These are phyloP conservation scores for Zeuzera pyrina DNA, from an alignment of 2,888 invertebrate species.

Conservation along the genomic window DNA sequence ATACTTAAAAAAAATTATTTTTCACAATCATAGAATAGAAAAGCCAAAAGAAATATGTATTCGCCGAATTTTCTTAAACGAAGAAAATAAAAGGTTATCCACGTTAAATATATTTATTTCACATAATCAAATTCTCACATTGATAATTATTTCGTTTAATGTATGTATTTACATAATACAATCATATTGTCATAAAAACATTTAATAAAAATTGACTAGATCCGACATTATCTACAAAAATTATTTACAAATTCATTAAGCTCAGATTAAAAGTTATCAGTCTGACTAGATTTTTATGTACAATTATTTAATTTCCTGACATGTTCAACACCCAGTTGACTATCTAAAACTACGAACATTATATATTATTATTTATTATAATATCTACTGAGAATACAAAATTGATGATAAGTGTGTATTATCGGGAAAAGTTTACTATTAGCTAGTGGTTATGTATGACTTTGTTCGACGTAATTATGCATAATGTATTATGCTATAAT, in stretches of 20 bases:
- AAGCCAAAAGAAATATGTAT: no score
- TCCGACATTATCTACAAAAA: constrained; percentile 58
- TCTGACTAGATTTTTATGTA: constrained; percentile 36
- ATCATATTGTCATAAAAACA: constrained; percentile 68
- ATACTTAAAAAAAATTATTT: no score
- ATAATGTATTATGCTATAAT: no score
- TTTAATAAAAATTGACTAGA: constrained; percentile 69
- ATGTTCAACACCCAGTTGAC: no score
- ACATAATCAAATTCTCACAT: constrained; percentile 51
- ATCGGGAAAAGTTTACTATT: no score
- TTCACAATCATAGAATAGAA: no score
- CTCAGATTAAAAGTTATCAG: constrained; percentile 62
- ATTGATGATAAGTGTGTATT: no score
- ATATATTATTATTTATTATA: no score
- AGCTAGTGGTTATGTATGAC: no score
- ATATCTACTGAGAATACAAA: no score
- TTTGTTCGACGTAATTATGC: no score
- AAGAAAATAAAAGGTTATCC: constrained; percentile 14
- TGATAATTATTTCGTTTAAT: constrained; percentile 34
- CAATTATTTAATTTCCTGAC: background rate
- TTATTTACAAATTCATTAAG: constrained; percentile 65
- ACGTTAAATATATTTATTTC: constrained; percentile 55
- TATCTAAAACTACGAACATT: background rate
- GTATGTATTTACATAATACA: constrained; percentile 52
- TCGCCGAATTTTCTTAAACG: no score